Base-by-base conservation (phyloP, 2,113 vertebrate genomes). In the Sylvia atricapilla region DNA sequence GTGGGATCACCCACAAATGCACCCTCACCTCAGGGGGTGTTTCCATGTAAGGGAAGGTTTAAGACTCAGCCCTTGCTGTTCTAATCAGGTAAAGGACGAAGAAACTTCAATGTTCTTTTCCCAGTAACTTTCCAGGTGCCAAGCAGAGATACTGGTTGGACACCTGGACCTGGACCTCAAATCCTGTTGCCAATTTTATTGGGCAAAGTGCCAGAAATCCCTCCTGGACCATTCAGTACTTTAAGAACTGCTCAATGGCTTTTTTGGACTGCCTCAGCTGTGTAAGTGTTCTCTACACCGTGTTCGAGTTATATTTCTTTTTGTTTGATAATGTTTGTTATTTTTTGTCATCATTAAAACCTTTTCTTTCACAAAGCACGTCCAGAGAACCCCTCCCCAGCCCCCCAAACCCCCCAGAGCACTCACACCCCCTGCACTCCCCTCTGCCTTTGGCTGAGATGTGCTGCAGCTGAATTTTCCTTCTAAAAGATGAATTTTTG, bases 401-500 rank as follows among this genome's bases (percentile, higher is more conserved):
- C 18, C 14, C 60, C 28, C 19, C 21, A 21, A 17, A 19, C 25
- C 39, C 64, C 0, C 17, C 78, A 5, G 10, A 6, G 9, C 28
- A 5, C 78, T 13, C 19, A 0, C 35, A 43, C 3, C 46, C 41
- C 35, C 55, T 35, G 66, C 47, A 2, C 33, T 16, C 37, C 8
- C 8, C 9, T 9, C 1, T 3, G 13, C 9, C 1, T 35, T 2
- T 4, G 15, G 7, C 41, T 13, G 33, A 37, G 28, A 21, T 10
- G 13, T 28, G 30, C 63, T 63, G 44, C 37, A 8, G 22, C 60
- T 7, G 17, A 12, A 6, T 49, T 50, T 13, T 9, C 22, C 6
- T 49, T 56, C 13, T 2, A 33, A 62, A 69, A 35, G 22, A 4
- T 13, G 35, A 21, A 25, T 15, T 75, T 75, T 28, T 75, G 56